These are phyloP conservation scores for Microcebus ravelobensis DNA, from an alignment of 2,113 vertebrate genomes.

Conservation along the genomic window DNA sequence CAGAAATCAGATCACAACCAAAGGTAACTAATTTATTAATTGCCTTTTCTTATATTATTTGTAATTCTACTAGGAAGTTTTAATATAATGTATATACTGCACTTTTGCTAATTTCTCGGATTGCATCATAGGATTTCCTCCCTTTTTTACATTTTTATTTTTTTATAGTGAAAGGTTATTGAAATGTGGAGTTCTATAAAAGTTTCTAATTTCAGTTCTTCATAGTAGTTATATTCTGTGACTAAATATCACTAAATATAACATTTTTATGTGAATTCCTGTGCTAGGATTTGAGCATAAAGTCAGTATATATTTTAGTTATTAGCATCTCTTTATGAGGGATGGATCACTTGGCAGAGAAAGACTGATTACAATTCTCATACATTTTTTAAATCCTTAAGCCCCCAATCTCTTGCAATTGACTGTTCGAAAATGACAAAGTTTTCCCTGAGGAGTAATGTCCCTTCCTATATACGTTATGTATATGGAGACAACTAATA, in stretches of 20 bases:
- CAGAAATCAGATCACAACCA: neutral
- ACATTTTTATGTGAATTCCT: neutral
- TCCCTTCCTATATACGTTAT: neutral
- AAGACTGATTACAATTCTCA: neutral
- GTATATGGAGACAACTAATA: neutral
- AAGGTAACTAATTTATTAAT: neutral
- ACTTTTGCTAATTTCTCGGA: neutral
- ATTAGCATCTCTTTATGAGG: neutral
- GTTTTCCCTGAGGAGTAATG: neutral
- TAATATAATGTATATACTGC: neutral
- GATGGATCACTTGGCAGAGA: neutral
- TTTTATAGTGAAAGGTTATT: neutral
- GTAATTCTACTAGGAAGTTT: neutral
- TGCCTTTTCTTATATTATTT: neutral
- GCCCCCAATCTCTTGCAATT: neutral
- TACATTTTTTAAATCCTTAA: neutral
- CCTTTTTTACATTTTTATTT: neutral
- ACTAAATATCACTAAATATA: neutral
- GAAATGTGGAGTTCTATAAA: conserved; percentile 16
- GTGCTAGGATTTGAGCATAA: neutral
- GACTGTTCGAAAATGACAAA: neutral
- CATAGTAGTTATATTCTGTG: neutral
- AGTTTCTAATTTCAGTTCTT: conserved; percentile 1
- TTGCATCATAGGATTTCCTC: neutral
- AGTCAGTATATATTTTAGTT: neutral